phyloP scores from a whole-genome alignment of 37 sponge, comb jelly and placozoan species.

The Cladorhizidae sp. region DNA sequence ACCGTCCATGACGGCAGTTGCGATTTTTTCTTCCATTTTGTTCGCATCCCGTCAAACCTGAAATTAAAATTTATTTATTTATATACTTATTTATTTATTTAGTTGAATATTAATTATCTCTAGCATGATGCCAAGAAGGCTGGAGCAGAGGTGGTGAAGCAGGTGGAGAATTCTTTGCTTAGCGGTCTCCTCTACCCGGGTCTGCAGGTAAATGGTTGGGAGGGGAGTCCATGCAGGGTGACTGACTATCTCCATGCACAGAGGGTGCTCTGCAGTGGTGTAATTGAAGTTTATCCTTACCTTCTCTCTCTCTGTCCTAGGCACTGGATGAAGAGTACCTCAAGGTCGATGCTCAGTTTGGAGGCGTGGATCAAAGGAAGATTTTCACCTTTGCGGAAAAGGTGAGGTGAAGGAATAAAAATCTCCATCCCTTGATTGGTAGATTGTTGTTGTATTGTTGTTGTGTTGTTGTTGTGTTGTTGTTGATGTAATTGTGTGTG shows the following conservation, averaged over 20 bases:
- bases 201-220: conserved; percentile 74
- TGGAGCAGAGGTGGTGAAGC: conserved; percentile 98
- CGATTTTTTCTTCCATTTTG: too few species aligned
- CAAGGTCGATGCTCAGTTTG: conserved; percentile 97
- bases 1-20: too few species aligned
- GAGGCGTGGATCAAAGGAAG: conserved; percentile 96
- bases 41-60: too few species aligned
- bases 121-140: conserved; percentile 99
- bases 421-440: neutral
- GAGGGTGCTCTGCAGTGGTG: neutral
- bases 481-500: neutral
- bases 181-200: conserved; percentile 96
- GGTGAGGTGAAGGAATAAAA: conserved; percentile 15
- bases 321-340: conserved; percentile 96
- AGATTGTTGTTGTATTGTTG: too few species aligned
- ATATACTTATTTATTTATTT: too few species aligned
- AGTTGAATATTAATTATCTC: neutral
- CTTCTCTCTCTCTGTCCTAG: conserved; percentile 31
- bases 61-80: conserved; percentile 2
- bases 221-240: too few species aligned
- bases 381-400: conserved; percentile 99
- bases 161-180: conserved; percentile 87
- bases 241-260: neutral
- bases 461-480: too few species aligned
- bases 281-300: neutral